A percentile compares a stretch with the other conserved stretches of the same genome.
Evolutionary conservation across 2,113 vertebrate species (phyloP).

Genomic region (Pseudorasbora parva): DNA sequence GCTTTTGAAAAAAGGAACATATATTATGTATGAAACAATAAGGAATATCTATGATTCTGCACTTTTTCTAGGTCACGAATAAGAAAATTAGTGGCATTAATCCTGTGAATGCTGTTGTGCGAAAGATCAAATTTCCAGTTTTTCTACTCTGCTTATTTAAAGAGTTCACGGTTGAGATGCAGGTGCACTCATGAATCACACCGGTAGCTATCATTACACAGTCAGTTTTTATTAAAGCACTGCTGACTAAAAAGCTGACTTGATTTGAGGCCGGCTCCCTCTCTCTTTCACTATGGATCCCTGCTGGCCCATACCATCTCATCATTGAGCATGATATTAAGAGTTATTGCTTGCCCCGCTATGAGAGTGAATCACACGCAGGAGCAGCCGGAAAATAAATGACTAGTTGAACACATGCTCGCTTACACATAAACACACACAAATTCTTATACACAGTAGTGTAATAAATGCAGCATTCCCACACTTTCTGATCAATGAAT

Average conservation of each 20-base stretch:
- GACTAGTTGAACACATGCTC: slow-evolving; percentile 21
- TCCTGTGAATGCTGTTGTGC: background rate
- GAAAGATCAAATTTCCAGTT: background rate
- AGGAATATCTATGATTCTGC: background rate
- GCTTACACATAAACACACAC: slow-evolving; percentile 24
- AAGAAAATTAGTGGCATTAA: background rate
- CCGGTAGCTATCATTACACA: background rate
- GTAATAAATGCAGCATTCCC: background rate
- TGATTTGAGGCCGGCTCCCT: slow-evolving; percentile 23
- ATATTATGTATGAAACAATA: background rate
- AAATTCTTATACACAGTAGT: background rate
- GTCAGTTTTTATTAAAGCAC: slow-evolving; percentile 13
- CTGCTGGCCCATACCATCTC: slow-evolving; percentile 18
- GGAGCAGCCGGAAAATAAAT: slow-evolving; percentile 3
- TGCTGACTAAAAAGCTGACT: slow-evolving; percentile 22
- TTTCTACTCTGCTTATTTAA: slow-evolving; percentile 5
- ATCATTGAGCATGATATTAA: slow-evolving; percentile 34
- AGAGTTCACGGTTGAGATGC: background rate
- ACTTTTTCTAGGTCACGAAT: background rate
- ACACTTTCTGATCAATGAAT: background rate
- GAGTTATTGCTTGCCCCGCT: slow-evolving; percentile 32
- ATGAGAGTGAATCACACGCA: slow-evolving; percentile 21
- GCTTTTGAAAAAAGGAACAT: background rate
- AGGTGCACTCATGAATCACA: slow-evolving; percentile 5
- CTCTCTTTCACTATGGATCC: background rate